Percentiles rank a stretch among this genome's conserved stretches.
These are phyloP conservation scores for Microctonus brassicae DNA, from an alignment of 2,888 invertebrate genomes.

Conservation along the genomic window DNA sequence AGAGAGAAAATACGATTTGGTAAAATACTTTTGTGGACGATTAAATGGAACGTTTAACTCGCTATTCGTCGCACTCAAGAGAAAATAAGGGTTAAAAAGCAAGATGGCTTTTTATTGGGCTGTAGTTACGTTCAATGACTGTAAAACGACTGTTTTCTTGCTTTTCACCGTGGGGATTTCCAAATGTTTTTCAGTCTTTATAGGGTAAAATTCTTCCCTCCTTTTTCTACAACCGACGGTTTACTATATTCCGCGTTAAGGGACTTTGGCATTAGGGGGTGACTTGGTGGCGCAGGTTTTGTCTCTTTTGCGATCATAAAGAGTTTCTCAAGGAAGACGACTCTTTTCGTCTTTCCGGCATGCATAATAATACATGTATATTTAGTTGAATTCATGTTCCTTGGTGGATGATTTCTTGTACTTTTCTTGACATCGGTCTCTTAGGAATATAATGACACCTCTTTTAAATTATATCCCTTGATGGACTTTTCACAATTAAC, in stretches of 20 bases:
- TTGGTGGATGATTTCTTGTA: not conserved
- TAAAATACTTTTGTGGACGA: constrained; percentile 26
- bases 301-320: constrained; percentile 22
- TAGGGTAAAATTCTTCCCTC: constrained; percentile 28
- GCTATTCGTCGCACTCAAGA: not conserved
- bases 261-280: constrained; percentile 15
- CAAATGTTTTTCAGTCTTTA: constrained; percentile 26
- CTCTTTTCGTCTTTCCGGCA: constrained; percentile 1
- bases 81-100: constrained; percentile 64
- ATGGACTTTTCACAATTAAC: not conserved
- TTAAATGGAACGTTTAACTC: constrained; percentile 61
- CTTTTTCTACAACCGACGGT: not conserved
- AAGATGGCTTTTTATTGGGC: constrained; percentile 68
- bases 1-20: not conserved
- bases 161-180: constrained; percentile 23
- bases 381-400: constrained; percentile 15
- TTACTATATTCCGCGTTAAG: not conserved
- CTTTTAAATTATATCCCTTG: constrained; percentile 2
- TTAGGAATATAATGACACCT: constrained; percentile 30
- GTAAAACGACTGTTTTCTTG: constrained; percentile 61
- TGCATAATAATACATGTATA: not conserved
- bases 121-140: constrained; percentile 68
- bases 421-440: constrained; percentile 15
- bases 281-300: constrained; percentile 5
- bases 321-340: constrained; percentile 24